Conservation (phyloP, 1,140 invertebrate genomes). For the Aradophagus sp. region DNA sequence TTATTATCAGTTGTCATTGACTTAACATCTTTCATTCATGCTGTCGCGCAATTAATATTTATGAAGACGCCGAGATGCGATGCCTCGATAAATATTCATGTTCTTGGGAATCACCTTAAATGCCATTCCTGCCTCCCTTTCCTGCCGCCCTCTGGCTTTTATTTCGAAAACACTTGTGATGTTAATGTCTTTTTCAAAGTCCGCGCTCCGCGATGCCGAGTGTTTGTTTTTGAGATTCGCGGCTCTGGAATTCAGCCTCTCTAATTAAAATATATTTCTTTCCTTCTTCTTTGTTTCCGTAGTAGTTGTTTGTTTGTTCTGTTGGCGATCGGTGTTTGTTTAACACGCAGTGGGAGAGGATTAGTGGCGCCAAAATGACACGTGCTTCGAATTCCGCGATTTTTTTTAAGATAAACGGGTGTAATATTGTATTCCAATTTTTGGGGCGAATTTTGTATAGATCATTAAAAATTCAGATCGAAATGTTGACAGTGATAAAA, state of each 20-base stretch:
- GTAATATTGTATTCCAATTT: no score
- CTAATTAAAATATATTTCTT: not conserved
- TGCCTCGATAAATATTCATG: slow-evolving; percentile 55
- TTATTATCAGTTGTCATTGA: slow-evolving; percentile 56
- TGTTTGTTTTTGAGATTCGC: slow-evolving; percentile 34
- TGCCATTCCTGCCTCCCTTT: no score
- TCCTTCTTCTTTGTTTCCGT: not conserved
- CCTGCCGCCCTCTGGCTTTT: slow-evolving; percentile 3
- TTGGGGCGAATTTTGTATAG: no score
- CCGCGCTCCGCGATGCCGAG: slow-evolving; percentile 6
- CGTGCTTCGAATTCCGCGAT: not conserved
- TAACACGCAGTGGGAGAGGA: slow-evolving; percentile 6
- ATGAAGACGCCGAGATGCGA: slow-evolving; percentile 51
- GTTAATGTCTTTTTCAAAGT: slow-evolving; percentile 35
- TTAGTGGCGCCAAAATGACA: slow-evolving; percentile 10
- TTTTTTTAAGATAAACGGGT: no score
- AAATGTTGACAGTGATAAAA: no score
- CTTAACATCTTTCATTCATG: slow-evolving; percentile 57
- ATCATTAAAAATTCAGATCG: no score
- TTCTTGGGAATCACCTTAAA: slow-evolving; percentile 40
- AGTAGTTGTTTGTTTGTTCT: not conserved
- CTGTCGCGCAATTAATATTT: slow-evolving; percentile 53
- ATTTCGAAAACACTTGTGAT: slow-evolving; percentile 42
- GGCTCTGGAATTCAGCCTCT: no score
- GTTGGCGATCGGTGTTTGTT: slow-evolving; percentile 1